Conservation (phyloP, 2,888 invertebrate species). For the Orthonychiurus folsomi region DNA sequence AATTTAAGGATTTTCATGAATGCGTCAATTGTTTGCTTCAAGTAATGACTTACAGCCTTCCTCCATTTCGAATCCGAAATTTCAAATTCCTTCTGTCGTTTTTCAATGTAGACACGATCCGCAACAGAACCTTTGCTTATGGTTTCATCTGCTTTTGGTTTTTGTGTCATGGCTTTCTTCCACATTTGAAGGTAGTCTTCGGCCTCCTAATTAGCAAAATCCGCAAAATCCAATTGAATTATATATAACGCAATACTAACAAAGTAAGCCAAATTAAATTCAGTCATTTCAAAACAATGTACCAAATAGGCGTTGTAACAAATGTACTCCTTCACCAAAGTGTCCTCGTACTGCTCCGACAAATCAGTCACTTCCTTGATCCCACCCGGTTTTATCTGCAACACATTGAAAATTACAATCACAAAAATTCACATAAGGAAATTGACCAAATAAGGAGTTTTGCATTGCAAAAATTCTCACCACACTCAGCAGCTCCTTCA, state of each 20-base stretch:
- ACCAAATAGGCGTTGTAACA: slow-evolving; percentile 34
- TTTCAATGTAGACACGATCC: background rate
- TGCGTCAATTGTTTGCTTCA: slow-evolving; percentile 22
- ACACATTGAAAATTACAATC: background rate
- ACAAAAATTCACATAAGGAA: background rate
- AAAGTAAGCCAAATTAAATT: no score
- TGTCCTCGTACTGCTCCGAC: slow-evolving; percentile 20
- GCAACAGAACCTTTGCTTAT: background rate
- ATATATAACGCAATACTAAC: background rate
- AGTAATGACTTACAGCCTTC: slow-evolving; percentile 16
- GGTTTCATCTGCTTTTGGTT: slow-evolving; percentile 13
- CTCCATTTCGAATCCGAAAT: slow-evolving; percentile 21
- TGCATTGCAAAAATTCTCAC: no score
- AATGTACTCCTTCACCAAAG: slow-evolving; percentile 29
- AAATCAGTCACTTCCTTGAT: slow-evolving; percentile 25
- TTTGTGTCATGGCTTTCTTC: slow-evolving; percentile 21
- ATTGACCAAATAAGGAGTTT: no score
- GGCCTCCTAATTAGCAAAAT: slow-evolving; percentile 12
- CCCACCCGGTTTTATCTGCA: no score
- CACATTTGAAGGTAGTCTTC: slow-evolving; percentile 26
- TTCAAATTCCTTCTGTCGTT: background rate
- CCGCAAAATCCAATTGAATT: background rate
- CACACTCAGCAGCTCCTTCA: slow-evolving; percentile 20
- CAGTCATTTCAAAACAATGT: no score
- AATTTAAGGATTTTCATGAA: slow-evolving; percentile 26